Base-by-base conservation (phyloP, 1,140 invertebrate genomes). In the Oreohelix idahoensis region DNA sequence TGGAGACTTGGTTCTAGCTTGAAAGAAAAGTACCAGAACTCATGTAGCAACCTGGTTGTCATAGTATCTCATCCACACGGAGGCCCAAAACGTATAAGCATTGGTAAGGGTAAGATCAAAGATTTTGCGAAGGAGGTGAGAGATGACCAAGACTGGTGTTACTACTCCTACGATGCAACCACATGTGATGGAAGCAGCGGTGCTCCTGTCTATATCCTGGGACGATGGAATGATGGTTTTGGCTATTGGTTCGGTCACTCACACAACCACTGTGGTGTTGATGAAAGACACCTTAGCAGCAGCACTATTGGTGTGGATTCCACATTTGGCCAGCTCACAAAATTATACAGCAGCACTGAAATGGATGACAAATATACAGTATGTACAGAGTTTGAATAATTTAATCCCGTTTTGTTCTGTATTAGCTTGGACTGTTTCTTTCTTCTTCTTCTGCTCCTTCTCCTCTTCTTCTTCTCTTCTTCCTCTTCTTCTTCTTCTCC, bases 181-280 rank as follows among this genome's bases (percentile, higher is more conserved):
- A 49, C 74, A 17, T 76, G 74, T 51, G 23, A 10, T 1, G 74
- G 74, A 35, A 76, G 74, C 29, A 76, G 74, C 26, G 74, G 74
- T 29, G 38, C 11, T 4, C 74, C 45, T 8, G 45, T 76, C 10
- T 49, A 45, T 20, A 35, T 76, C 32, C 42, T 76, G 10, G 74
- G 42, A 32, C 42, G 36, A 17, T 49, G 38, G 42, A 49, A 45
- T 13, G 20, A 49, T 53, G 74, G 74, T 4, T 76, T 49, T 29
- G 74, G 42, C 8, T 76, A 51, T 29, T 76, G 74, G 74, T 76
- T 76, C 36, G 74, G 74, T 4, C 74, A 76, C 29, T 17, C 74
- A 35, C 74, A 51, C 53, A 51, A 76, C 32, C 74, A 76, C n/a
- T n/a, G 71, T 26, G 71, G 42, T 15, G 17, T 35, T 26, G 74